These are phyloP conservation scores for Lysandra bellargus DNA, from an alignment of 2,888 invertebrate genomes.

Conservation along the genomic window DNA sequence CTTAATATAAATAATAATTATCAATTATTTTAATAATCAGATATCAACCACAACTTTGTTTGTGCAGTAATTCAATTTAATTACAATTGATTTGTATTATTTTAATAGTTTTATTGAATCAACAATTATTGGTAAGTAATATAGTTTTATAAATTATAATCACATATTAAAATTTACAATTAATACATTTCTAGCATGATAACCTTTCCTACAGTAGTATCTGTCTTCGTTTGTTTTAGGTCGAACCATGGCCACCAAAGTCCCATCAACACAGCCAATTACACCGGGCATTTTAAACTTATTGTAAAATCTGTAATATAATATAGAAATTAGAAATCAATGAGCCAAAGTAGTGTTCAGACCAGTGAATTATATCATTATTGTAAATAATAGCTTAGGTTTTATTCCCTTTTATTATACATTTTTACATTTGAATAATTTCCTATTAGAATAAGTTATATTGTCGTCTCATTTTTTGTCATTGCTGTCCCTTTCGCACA, in stretches of 20 bases:
- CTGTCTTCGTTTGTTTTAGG: neutral
- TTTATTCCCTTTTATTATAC: too few species aligned
- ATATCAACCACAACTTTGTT: neutral
- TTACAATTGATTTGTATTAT: neutral
- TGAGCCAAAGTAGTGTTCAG: too few species aligned
- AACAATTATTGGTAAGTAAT: neutral
- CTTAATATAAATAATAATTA: neutral
- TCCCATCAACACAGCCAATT: too few species aligned
- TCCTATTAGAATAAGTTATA: too few species aligned
- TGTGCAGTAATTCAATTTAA: neutral
- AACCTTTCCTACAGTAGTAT: neutral
- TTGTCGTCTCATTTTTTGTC: too few species aligned
- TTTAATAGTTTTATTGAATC: neutral
- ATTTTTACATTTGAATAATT: too few species aligned
- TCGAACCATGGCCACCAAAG: neutral
- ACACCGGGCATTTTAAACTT: too few species aligned
- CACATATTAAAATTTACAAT: neutral
- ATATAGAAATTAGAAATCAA: too few species aligned
- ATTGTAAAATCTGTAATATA: too few species aligned
- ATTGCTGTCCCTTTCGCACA: too few species aligned
- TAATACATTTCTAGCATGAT: neutral
- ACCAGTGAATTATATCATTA: too few species aligned
- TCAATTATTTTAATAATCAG: neutral
- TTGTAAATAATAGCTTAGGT: too few species aligned
- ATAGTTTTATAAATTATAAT: constrained; percentile 1